phyloP scores from a whole-genome alignment of 2,113 vertebrate genomes.

The Tichodroma muraria region DNA sequence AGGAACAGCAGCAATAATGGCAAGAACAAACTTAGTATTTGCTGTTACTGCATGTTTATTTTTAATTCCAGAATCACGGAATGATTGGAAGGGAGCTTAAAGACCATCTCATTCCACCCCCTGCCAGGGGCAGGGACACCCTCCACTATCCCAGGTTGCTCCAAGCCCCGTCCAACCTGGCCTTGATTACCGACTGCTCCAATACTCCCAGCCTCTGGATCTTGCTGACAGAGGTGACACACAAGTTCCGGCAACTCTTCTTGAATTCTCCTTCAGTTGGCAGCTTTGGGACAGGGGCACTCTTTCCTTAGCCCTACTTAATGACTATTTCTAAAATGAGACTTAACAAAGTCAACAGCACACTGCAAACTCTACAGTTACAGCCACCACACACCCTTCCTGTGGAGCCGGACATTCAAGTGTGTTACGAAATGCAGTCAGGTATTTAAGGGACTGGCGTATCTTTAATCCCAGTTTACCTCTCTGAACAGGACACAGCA shows the following conservation, averaged over 20 bases:
- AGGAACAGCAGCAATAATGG: neutral
- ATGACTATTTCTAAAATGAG: neutral
- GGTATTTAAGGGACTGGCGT: neutral
- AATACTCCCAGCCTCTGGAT: neutral
- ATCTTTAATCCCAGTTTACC: neutral
- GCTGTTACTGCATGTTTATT: rapidly evolving
- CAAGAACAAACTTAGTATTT: neutral
- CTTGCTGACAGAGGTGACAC: rapidly evolving
- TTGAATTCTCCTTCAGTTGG: neutral
- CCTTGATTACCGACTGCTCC: neutral
- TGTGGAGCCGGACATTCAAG: neutral
- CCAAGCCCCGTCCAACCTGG: neutral
- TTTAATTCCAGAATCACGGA: neutral
- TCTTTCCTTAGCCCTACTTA: neutral
- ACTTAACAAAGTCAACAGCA: neutral
- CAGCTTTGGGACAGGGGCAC: neutral
- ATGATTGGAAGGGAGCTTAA: neutral
- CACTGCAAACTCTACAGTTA: neutral
- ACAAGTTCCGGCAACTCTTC: neutral
- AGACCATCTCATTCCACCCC: neutral
- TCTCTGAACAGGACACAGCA: neutral
- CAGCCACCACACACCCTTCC: neutral
- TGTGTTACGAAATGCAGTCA: neutral
- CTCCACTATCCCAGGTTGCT: neutral
- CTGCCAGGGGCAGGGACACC: neutral